Conservation (phyloP, 2,113 vertebrate species). For the Ariopsis seemanni region DNA sequence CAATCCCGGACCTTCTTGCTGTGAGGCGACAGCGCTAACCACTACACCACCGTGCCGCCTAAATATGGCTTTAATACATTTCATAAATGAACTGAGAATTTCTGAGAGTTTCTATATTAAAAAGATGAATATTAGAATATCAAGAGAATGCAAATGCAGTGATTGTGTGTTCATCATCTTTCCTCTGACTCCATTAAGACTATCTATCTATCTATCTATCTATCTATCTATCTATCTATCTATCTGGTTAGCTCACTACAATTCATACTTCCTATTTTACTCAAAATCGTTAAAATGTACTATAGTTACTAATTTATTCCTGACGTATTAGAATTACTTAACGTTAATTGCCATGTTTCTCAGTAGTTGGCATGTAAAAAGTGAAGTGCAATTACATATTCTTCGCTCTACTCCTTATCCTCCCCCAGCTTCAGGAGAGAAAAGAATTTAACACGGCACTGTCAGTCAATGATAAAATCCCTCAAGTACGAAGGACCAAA, state of each 20-base stretch:
- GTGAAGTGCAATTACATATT: neutral
- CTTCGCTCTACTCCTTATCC: neutral
- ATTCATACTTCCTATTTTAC: neutral
- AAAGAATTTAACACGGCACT: neutral
- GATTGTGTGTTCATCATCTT: neutral
- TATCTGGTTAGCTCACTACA: no score
- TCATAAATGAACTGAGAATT: neutral
- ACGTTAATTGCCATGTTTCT: neutral
- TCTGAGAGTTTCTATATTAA: neutral
- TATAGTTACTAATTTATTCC: neutral
- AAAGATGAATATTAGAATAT: neutral
- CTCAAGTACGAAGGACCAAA: slow-evolving; percentile 1
- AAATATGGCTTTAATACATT: neutral
- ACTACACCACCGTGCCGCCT: no score
- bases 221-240: neutral
- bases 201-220: neutral
- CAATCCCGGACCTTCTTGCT: no score
- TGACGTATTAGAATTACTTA: neutral
- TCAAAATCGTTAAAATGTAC: neutral
- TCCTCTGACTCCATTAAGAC: neutral
- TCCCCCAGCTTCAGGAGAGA: neutral
- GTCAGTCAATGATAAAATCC: slow-evolving; percentile 17
- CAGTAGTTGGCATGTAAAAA: neutral
- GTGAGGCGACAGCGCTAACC: no score
- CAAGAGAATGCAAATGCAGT: neutral